phyloP scores from a whole-genome alignment of 2,888 invertebrate species.

The Pseudococcus longispinus region DNA sequence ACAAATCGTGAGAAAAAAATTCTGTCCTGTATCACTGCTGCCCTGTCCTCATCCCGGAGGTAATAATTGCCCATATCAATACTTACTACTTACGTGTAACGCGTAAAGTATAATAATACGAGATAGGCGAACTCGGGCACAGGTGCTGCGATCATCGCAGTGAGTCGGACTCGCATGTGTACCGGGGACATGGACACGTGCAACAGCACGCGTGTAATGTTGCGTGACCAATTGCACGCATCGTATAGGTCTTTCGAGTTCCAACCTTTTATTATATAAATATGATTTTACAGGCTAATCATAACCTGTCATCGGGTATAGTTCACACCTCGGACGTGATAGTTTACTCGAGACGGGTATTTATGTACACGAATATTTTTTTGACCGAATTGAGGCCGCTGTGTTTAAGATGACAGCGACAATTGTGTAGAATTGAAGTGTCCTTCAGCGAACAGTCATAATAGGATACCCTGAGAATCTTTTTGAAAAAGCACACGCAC shows the following conservation, averaged over 20 bases:
- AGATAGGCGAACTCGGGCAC: neutral
- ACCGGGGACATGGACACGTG: neutral
- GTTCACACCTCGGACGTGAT: slow-evolving; percentile 18
- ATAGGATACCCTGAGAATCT: too few species aligned
- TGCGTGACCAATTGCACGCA: slow-evolving; percentile 27
- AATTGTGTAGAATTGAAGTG: neutral
- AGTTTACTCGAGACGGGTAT: neutral
- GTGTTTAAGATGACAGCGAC: neutral
- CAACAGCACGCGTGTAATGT: neutral
- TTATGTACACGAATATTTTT: neutral
- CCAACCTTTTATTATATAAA: neutral
- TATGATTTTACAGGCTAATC: neutral
- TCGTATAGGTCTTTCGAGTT: neutral
- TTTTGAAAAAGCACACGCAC: too few species aligned
- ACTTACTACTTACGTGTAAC: slow-evolving; percentile 8
- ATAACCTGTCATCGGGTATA: slow-evolving; percentile 21
- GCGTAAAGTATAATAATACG: slow-evolving; percentile 2
- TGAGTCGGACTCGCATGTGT: neutral
- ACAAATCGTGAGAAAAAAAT: neutral
- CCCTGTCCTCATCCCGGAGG: neutral
- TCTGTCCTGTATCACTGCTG: neutral
- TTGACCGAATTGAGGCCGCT: neutral
- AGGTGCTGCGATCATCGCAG: neutral
- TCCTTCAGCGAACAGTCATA: neutral
- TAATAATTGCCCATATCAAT: slow-evolving; percentile 21